Evolutionary conservation across 2,888 invertebrate genomes (phyloP), one percentile per base, ranked within the genome.

Genomic region (Eupithecia pulchellata): DNA sequence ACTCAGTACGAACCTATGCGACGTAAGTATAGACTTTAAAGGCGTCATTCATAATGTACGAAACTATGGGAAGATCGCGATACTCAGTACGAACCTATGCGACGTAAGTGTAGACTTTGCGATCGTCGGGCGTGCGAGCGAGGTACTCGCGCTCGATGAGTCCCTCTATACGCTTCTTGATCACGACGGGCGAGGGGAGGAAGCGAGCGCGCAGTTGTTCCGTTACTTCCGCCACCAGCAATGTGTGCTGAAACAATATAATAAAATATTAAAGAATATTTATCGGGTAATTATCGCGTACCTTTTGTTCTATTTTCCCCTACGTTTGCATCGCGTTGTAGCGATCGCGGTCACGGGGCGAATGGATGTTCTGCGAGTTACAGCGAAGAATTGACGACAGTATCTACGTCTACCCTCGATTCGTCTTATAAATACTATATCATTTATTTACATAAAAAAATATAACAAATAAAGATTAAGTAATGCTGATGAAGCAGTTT

Each of bases 131-230:
- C 87, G 99, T 99, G 92, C 99, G 97, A 80, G 99, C 98, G 88
- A 99, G 96, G 95, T 99, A 99, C 95, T 99, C 99, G 81, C 99
- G 96, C 95, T 99, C 99, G 91, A 99, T 99, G 86, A 99, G 96
- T 75, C 99, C 99, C 95, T 99, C 99, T 94, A 99, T 99, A 90
- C 99, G 97, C 93, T 99, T 99, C 95, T 99, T 99, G 90, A 99
- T 99, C 81, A 99, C 97, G 81, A 98, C 98, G 68, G 99, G 99
- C 83, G 98, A 98, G 77, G 99, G 99, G 93, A 99, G 96, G 96
- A 99, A 99, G 87, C 99, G 96, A 82, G 97, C 97, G 93, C 98
- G 98, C 81, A 99, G 95, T 94, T 99, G 99, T 90, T 99, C 98
- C 73, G 99, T 99, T 79, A 99, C 99, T 95, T 99, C 99, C 55